Conservation (phyloP, 2,113 vertebrate genomes). For the Perca flavescens region DNA sequence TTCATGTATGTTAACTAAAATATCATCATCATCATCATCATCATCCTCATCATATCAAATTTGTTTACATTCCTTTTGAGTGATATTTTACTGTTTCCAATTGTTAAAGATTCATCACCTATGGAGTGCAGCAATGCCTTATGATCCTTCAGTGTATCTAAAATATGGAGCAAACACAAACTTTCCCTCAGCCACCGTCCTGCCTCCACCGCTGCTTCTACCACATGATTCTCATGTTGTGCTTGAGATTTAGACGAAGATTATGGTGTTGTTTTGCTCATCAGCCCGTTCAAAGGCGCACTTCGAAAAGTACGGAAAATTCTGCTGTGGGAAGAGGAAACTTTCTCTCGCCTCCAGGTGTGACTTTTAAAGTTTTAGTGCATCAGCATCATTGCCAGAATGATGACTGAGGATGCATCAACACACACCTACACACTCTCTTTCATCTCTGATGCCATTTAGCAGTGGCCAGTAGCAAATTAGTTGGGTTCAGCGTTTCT, state of each 20-base stretch:
- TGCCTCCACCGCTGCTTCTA: not conserved
- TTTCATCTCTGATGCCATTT: too few relatives aligned
- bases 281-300: not conserved
- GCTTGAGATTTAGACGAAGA: not conserved
- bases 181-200: constrained; percentile 21
- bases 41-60: too few relatives aligned
- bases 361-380: constrained; percentile 19
- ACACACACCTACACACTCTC: constrained; percentile 49
- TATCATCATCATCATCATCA: too few relatives aligned
- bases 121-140: not conserved
- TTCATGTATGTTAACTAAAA: too few relatives aligned
- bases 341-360: constrained; percentile 28
- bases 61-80: too few relatives aligned
- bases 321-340: constrained; percentile 40
- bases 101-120: too few relatives aligned
- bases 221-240: not conserved
- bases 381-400: constrained; percentile 45
- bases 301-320: constrained; percentile 21
- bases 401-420: constrained; percentile 7
- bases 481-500: not conserved
- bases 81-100: too few relatives aligned
- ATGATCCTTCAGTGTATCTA: not conserved
- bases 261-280: not conserved
- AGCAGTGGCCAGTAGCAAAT: not conserved
- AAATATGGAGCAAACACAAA: constrained; percentile 25